Evolutionary conservation across 1,140 invertebrate species (phyloP), one percentile per base, ranked within the genome.

Genomic region (Melipona quadrifasciata): DNA sequence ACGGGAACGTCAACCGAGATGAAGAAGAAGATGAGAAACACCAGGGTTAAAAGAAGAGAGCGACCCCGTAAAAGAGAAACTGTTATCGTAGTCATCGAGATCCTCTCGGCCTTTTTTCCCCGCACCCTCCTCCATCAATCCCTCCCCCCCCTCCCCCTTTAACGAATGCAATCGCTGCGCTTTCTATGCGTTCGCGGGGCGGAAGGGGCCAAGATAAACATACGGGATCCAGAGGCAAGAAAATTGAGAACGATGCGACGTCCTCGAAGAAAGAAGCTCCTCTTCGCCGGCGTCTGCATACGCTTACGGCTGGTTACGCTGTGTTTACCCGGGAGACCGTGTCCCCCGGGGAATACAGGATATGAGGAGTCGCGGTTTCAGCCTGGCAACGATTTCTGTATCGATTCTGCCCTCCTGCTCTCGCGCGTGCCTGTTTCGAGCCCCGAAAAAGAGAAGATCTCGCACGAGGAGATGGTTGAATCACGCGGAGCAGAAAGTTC

Each of bases 291-390:
- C n/a, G 76, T 53, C 47, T 79, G 68, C 82, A 64, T 79, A 79
- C 72, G 34, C 64, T 83, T 51, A 77, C 68, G 57, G 75, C 47
- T 72, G 82, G 76, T 79, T 84, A 65, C 82, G 78, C 47, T 34
- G 76, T 84, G 82, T 84, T 84, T 84, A 80, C 76, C 58, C 57
- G n/a, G 17, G 81, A 70, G 57, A 16, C 21, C 47, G 82, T 53
- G 34, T 75, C 19, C 51, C 27, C 16, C 55, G 16, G 65, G 39
- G 74, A 79, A 79, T 84, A 72, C 58, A 21, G 55, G 82, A 78
- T 84, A 84, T n/a, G 67, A 65, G 39, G 55, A 65, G 61, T 55
- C 71, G 47, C 71, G 16, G 57, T 64, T 19, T 77, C 51, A 21
- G 57, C 58, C 34, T 27, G 78, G 21, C 39, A 34, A 76, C 19